Evolutionary conservation across 2,113 vertebrate species (phyloP), one percentile per base, ranked within the genome.

Genomic region (Alectura lathami): DNA sequence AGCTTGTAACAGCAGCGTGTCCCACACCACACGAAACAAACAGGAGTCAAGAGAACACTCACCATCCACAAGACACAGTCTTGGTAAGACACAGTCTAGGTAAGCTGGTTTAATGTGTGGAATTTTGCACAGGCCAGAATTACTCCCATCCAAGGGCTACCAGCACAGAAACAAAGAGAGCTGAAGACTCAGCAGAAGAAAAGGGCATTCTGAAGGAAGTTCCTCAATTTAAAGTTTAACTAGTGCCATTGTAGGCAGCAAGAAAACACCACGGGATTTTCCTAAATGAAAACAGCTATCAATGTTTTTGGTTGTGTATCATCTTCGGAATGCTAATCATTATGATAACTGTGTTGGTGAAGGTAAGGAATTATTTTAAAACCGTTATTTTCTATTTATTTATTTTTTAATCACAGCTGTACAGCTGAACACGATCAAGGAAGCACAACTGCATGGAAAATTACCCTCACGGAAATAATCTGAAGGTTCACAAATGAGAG

Each of bases 321-420:
- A 91, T 40, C 34, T 92, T 77, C 70, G 57, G 51, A 80, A 93
- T 54, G 40, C 30, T 86, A 86, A 93, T 73, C 45, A 70, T 92
- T 66, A 79, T 4, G 8, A 51, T 51, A 83, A 85, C 13, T 34
- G 23, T 62, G 64, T 43, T 87, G 17, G 64, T 77, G 47, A 89
- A 96, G 75, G 89, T 57, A 89, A 92, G 69, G 22, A 91, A 83
- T 83, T 83, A 79, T 36, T 77, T 89, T 21, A 66, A 80, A 62
- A 13, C 26, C 38, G 12, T 29, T 83, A n/a, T 60, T 86, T 84
- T 66, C 9, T 17, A 1, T 23, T 22, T 34, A 32, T n/a, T 23
- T 27, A 15, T 24, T n/a, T 20, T 78, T 72, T 9, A 87, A 77
- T 85, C 54, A 80, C 63, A 88, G 32, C 26, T 87, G 36, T 87